A percentile compares a stretch with the other conserved stretches of the same genome.
Conservation (phyloP, 2,888 invertebrate species). For the Platynereis dumerilii region DNA sequence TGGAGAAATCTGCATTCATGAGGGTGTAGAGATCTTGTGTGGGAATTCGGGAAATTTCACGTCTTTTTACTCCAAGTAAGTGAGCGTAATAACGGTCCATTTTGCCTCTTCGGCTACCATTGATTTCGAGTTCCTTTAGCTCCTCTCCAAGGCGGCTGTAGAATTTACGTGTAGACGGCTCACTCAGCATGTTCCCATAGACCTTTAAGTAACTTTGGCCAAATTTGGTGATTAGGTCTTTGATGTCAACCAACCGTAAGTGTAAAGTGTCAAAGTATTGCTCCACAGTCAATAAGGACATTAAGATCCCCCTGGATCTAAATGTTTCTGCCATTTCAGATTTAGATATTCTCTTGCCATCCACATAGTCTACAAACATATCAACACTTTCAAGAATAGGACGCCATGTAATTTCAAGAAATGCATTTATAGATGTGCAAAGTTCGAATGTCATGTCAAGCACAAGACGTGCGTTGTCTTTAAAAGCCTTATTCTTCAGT, state of each 20-base stretch:
- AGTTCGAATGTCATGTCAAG: too few species aligned
- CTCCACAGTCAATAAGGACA: not conserved
- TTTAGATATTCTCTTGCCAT: not conserved
- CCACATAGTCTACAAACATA: not conserved
- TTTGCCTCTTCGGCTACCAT: not conserved
- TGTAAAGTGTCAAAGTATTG: not conserved
- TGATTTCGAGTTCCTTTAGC: not conserved
- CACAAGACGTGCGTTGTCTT: too few species aligned
- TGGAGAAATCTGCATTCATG: not conserved
- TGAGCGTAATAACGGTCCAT: not conserved
- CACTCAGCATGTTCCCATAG: conserved; percentile 1
- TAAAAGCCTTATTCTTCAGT: too few species aligned
- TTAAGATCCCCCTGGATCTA: not conserved
- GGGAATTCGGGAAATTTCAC: not conserved
- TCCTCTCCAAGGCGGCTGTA: not conserved
- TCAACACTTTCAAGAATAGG: not conserved
- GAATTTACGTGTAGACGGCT: not conserved
- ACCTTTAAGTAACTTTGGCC: not conserved
- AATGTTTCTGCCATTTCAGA: not conserved
- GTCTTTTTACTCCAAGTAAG: not conserved
- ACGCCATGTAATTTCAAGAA: not conserved
- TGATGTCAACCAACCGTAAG: not conserved
- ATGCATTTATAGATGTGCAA: not conserved
- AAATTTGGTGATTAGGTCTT: not conserved
- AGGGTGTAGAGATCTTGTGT: not conserved